A percentile compares a stretch with the other conserved stretches of the same genome.
These are phyloP conservation scores for Drosophila serrata DNA, from an alignment of 1,140 invertebrate genomes.

Conservation along the genomic window DNA sequence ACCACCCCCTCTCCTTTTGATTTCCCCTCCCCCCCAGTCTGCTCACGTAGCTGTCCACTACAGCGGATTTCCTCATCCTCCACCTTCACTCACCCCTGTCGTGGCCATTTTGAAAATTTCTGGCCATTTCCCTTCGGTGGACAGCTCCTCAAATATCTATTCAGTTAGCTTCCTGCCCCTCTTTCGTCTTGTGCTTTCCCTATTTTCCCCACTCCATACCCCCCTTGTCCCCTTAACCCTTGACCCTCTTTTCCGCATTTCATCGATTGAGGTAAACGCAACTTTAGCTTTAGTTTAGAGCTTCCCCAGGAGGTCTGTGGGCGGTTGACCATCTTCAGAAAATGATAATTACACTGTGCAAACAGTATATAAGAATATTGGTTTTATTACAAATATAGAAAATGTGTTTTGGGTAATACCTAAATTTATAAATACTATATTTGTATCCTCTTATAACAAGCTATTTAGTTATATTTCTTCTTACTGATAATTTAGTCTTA, in stretches of 20 bases:
- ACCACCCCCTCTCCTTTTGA: neutral
- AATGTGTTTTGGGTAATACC: neutral
- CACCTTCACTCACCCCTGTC: conserved; percentile 42
- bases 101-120: conserved; percentile 71
- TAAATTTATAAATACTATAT: neutral
- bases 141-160: conserved; percentile 12
- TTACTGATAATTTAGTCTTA: neutral
- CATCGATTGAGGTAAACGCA: conserved; percentile 38
- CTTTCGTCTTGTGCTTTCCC: neutral
- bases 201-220: neutral
- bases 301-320: neutral
- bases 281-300: conserved; percentile 3
- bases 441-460: neutral
- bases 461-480: neutral
- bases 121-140: conserved; percentile 28
- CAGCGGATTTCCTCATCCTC: conserved; percentile 10
- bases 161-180: neutral
- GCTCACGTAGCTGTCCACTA: conserved; percentile 44
- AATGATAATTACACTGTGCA: neutral
- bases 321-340: conserved; percentile 20
- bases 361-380: neutral
- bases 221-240: neutral
- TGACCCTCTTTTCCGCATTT: conserved; percentile 7
- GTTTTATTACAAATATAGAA: neutral
- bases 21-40: neutral